These are phyloP conservation scores for Meloidogyne hapla DNA, from an alignment of 1,140 invertebrate species.

Conservation along the genomic window DNA sequence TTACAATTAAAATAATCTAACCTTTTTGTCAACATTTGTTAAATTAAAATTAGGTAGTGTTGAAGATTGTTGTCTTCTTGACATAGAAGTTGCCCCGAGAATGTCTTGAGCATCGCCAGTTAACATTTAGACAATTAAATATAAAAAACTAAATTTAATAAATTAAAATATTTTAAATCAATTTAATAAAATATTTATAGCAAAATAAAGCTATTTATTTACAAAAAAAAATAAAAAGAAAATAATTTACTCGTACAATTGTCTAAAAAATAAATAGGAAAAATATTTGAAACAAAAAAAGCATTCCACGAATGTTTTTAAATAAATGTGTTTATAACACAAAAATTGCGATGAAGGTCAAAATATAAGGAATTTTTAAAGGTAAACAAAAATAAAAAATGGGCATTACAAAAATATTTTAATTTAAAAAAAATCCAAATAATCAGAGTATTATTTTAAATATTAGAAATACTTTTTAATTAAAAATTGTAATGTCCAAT, in stretches of 20 bases:
- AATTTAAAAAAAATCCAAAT: too few species aligned
- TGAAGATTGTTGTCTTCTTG: neutral
- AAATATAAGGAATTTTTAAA: too few species aligned
- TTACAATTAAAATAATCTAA: neutral
- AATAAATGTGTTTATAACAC: too few species aligned
- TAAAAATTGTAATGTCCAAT: too few species aligned
- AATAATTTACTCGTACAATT: slow-evolving; percentile 2
- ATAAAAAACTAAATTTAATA: neutral
- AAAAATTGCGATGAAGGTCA: too few species aligned
- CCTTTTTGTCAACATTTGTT: slow-evolving; percentile 28
- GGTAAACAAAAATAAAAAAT: too few species aligned
- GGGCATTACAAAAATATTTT: too few species aligned
- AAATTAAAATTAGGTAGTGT: slow-evolving; percentile 11
- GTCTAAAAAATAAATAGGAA: neutral
- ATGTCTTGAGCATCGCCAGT: slow-evolving; percentile 30
- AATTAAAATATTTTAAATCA: neutral
- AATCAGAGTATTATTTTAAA: too few species aligned
- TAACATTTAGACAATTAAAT: neutral
- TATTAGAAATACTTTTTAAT: too few species aligned
- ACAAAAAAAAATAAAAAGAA: neutral
- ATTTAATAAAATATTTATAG: neutral
- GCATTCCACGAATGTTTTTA: too few species aligned
- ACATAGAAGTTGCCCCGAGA: slow-evolving; percentile 8
- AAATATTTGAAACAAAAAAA: neutral
- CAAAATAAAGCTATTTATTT: neutral